Base-by-base conservation (phyloP, 2,113 vertebrate species). In the Lagenorhynchus albirostris region DNA sequence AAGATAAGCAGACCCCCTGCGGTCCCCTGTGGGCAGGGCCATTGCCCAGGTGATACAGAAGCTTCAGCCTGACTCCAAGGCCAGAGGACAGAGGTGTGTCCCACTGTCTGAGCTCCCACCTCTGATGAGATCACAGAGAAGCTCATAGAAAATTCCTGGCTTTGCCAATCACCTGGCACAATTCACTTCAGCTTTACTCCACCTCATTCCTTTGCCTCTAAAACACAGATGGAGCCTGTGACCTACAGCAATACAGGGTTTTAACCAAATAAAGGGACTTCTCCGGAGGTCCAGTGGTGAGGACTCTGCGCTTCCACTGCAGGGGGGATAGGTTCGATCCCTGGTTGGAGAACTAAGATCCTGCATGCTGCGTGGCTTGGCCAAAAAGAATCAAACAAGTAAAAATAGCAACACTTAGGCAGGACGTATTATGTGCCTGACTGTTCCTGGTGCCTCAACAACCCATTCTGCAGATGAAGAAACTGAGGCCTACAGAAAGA, bases 131-230 rank as follows among this genome's bases (percentile, higher is more conserved):
- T 1, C 31, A 47, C 9, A 82, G 50, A 63, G 58, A 68, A 41
- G 8, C 8, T 58, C 38, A 55, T 4, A 6, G 47, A 58, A 26
- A 62, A 44, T 4, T 23, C 85, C 36, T 41, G 29, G 74, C 63
- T 5, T 33, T 36, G 41, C 13, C 2, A n/a, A 2, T 20, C 29
- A 25, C 33, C 11, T n/a, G 12, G 82, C 83, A 55, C 29, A 50
- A 2, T 13, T 80, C 58, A 20, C n/a, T 76, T 67, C 44, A n/a
- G 89, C 53, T 89, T 89, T 70, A 38, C 88, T 60, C 74, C 70
- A 18, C 31, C 89, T 62, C 13, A 4, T 29, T 79, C 58, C 55
- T 82, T 94, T 67, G 41, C 65, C 33, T 76, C 50, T 91, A 21
- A 89, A 83, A n/a, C 25, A 0, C 55, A 90, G 36, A 11, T 9